Evolutionary conservation across 1,140 invertebrate species (phyloP).

Genomic region (Diorhabda sublineata): DNA sequence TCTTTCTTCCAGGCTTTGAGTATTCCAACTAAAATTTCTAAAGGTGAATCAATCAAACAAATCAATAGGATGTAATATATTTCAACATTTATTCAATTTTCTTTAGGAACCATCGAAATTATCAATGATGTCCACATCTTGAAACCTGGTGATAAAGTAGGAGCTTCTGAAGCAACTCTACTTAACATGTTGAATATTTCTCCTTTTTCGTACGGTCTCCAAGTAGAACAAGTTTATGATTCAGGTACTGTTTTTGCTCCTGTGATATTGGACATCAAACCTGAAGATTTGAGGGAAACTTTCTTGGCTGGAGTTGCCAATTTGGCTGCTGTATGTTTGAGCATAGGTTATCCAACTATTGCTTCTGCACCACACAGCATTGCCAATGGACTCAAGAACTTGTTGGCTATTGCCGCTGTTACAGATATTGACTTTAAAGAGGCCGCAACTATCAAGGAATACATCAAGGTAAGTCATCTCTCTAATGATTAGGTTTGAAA

Average conservation of each 20-base stretch:
- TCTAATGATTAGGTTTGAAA: too few relatives aligned
- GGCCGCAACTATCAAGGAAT: conserved; percentile 89
- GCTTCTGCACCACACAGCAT: conserved; percentile 96
- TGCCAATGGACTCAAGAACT: conserved; percentile 96
- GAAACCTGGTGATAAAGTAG: conserved; percentile 96
- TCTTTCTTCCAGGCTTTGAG: conserved; percentile 99
- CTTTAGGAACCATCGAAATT: conserved; percentile 92
- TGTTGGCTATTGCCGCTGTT: conserved; percentile 92
- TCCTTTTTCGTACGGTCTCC: conserved; percentile 97
- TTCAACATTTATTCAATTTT: neutral
- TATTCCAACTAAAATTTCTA: conserved; percentile 99
- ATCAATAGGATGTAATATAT: neutral
- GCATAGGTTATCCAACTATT: conserved; percentile 92
- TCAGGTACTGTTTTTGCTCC: conserved; percentile 97
- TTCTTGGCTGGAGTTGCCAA: conserved; percentile 92
- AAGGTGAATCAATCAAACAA: conserved; percentile 54
- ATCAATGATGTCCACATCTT: conserved; percentile 96
- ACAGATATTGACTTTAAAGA: conserved; percentile 95
- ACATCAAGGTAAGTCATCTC: conserved; percentile 62
- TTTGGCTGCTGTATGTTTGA: conserved; percentile 89
- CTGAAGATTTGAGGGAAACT: conserved; percentile 85
- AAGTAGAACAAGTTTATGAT: conserved; percentile 95
- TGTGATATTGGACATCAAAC: conserved; percentile 95
- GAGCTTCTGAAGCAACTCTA: conserved; percentile 96
- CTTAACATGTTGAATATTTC: conserved; percentile 99